These are phyloP conservation scores for Rhinatrema bivittatum DNA, from an alignment of 2,797 vertebrate genomes.

Conservation along the genomic window DNA sequence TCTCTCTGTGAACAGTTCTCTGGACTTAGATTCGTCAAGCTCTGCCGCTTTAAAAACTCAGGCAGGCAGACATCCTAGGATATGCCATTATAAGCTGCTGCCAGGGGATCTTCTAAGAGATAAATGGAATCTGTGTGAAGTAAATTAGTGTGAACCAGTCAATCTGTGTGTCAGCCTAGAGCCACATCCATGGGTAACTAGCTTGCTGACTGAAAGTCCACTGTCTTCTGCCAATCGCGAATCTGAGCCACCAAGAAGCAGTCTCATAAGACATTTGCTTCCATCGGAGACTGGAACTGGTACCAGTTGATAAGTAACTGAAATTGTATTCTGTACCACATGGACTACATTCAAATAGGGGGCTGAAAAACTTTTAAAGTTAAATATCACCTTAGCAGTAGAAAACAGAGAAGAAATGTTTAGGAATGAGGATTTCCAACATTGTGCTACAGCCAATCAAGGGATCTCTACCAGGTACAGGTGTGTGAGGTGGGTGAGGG, in stretches of 20 bases:
- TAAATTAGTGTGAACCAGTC: constrained; percentile 76
- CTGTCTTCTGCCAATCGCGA: constrained; percentile 42
- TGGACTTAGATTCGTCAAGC: constrained; percentile 60
- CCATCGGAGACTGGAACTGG: constrained; percentile 46
- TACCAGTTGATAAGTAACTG: constrained; percentile 27
- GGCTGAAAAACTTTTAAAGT: constrained; percentile 35
- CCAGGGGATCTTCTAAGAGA: constrained; percentile 65
- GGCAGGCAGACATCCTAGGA: constrained; percentile 61
- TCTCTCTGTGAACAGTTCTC: constrained; percentile 62
- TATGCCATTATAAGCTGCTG: constrained; percentile 66
- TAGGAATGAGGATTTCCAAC: constrained; percentile 33
- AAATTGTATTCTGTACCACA: constrained; percentile 17
- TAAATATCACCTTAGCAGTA: constrained; percentile 33
- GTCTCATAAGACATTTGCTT: constrained; percentile 32
- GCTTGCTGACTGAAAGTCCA: constrained; percentile 48
- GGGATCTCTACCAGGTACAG: no score
- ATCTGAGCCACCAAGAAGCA: constrained; percentile 37
- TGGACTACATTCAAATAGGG: constrained; percentile 23
- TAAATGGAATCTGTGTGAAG: constrained; percentile 74
- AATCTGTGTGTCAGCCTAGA: constrained; percentile 64
- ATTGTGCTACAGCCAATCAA: constrained; percentile 14
- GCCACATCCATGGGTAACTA: constrained; percentile 61
- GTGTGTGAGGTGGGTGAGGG: no score
- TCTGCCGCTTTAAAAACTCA: constrained; percentile 54
- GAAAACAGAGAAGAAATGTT: constrained; percentile 27